A percentile compares a stretch with the other conserved stretches of the same genome.
These are phyloP conservation scores for Oreochromis niloticus DNA, from an alignment of 2,113 vertebrate species.

Conservation along the genomic window DNA sequence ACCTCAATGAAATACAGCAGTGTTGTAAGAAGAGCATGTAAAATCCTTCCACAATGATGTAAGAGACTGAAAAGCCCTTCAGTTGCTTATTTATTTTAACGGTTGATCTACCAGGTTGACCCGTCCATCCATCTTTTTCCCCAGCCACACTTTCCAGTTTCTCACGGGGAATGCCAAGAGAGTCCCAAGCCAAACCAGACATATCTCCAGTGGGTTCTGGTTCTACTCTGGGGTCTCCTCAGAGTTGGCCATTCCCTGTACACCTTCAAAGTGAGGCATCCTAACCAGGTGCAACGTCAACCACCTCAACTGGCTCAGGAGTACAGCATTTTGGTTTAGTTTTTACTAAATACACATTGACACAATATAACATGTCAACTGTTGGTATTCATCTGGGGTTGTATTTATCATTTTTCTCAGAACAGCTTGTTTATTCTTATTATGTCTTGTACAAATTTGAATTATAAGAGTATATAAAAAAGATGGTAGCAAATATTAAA, in stretches of 20 bases:
- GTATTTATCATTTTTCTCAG: neutral
- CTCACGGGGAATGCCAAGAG: accelerated
- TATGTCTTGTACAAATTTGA: neutral
- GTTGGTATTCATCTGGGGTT: neutral
- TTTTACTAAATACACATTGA: neutral
- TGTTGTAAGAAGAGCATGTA: neutral
- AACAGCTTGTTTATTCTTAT: neutral
- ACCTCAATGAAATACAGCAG: neutral
- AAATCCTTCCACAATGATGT: neutral
- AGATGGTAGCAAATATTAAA: neutral
- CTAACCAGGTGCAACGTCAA: neutral
- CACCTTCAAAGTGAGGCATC: neutral
- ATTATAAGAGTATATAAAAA: accelerated
- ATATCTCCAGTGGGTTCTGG: neutral
- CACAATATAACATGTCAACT: accelerated
- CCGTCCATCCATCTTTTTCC: accelerated
- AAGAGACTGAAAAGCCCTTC: neutral
- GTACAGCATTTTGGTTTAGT: neutral
- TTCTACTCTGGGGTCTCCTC: neutral
- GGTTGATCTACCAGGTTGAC: neutral
- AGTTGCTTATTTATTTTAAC: neutral
- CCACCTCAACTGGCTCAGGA: accelerated
- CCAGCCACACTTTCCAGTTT: neutral
- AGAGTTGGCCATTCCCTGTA: neutral
- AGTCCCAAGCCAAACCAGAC: neutral